Percentiles rank a stretch among this genome's conserved stretches.
Evolutionary conservation across 2,113 vertebrate genomes (phyloP).

Genomic region (Xiphophorus maculatus): DNA sequence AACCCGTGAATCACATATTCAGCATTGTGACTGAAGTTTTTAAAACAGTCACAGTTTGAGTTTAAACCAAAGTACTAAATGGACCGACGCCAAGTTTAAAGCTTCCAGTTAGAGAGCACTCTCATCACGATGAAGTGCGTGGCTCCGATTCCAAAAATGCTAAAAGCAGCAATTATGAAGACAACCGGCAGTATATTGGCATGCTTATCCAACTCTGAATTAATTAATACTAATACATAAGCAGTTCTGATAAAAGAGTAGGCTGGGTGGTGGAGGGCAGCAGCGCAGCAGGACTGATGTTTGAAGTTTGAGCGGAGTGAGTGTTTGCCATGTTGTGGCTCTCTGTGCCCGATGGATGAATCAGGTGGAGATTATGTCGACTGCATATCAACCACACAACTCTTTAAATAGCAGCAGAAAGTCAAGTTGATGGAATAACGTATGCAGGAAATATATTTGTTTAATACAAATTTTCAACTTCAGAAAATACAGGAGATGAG

Average conservation of each 20-base stretch:
- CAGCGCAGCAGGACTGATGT: neutral
- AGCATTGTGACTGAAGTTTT: slow-evolving; percentile 19
- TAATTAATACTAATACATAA: slow-evolving; percentile 46
- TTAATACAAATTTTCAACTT: neutral
- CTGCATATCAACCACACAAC: neutral
- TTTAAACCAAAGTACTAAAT: slow-evolving; percentile 51
- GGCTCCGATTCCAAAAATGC: slow-evolving; percentile 52
- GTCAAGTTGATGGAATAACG: neutral
- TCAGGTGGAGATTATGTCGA: neutral
- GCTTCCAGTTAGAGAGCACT: slow-evolving; percentile 47
- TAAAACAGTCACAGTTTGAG: slow-evolving; percentile 40
- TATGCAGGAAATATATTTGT: neutral
- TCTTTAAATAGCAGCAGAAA: neutral
- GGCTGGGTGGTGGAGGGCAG: neutral
- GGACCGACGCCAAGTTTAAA: slow-evolving; percentile 43
- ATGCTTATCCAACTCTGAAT: slow-evolving; percentile 28
- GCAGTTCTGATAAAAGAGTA: slow-evolving; percentile 31
- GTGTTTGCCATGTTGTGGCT: neutral
- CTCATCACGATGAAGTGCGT: slow-evolving; percentile 47
- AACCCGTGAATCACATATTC: neutral
- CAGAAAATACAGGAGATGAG: neutral
- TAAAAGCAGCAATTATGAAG: slow-evolving; percentile 49
- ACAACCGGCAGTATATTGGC: slow-evolving; percentile 35
- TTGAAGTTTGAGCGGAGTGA: neutral
- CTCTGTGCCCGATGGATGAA: slow-evolving; percentile 1